These are phyloP conservation scores for Zophobas atratus DNA, from an alignment of 1,140 invertebrate species.

Conservation along the genomic window DNA sequence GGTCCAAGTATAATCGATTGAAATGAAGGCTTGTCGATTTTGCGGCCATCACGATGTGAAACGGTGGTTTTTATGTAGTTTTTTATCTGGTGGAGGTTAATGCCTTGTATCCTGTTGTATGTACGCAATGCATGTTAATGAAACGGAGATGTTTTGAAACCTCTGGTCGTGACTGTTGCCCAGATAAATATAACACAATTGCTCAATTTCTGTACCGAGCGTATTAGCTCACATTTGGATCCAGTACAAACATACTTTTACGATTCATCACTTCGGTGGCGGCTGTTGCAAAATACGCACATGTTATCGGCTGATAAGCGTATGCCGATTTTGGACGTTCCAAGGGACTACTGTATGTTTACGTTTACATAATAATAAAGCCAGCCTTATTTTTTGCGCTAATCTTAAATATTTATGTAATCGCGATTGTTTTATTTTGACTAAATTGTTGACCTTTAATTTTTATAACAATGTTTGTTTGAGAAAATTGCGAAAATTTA, in stretches of 20 bases:
- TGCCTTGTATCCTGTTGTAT: conserved; percentile 30
- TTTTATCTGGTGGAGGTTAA: conserved; percentile 33
- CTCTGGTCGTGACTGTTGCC: conserved; percentile 25
- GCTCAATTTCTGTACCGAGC: conserved; percentile 40
- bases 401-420: neutral
- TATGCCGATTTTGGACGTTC: neutral
- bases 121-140: conserved; percentile 38
- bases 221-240: conserved; percentile 19
- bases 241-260: conserved; percentile 42
- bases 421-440: neutral
- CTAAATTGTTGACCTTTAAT: conserved; percentile 34
- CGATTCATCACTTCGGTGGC: conserved; percentile 19
- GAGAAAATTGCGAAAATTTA: conserved; percentile 45
- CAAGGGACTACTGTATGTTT: neutral
- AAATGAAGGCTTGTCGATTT: conserved; percentile 25
- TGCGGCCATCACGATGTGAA: conserved; percentile 14
- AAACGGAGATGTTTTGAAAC: conserved; percentile 32
- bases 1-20: conserved; percentile 31
- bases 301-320: neutral
- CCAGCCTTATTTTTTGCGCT: neutral
- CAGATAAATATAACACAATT: conserved; percentile 48
- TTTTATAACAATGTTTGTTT: conserved; percentile 39
- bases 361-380: neutral
- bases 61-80: neutral
- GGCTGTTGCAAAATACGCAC: conserved; percentile 5